A percentile compares a stretch with the other conserved stretches of the same genome.
These are phyloP conservation scores for Hypanus sabinus DNA, from an alignment of 2,113 vertebrate species.

Conservation along the genomic window DNA sequence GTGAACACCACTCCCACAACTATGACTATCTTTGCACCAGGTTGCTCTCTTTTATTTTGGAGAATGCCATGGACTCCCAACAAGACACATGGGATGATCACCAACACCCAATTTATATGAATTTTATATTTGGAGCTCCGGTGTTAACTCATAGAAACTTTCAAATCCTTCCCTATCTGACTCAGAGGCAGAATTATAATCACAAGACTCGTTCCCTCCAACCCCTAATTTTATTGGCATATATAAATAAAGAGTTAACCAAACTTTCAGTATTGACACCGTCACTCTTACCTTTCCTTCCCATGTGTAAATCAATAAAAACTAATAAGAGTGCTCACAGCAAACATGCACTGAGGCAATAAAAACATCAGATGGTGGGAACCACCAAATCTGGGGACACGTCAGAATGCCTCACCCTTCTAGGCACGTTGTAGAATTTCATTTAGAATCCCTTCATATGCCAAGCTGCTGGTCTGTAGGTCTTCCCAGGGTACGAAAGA, in stretches of 20 bases:
- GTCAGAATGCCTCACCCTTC: conserved; percentile 22
- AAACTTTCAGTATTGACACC: neutral
- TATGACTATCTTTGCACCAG: neutral
- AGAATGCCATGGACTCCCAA: neutral
- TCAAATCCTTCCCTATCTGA: neutral
- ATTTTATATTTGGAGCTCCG: neutral
- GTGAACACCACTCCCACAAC: neutral
- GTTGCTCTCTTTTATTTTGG: neutral
- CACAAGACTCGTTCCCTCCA: neutral
- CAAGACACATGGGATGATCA: neutral
- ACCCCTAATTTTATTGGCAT: neutral
- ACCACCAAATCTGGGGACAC: neutral
- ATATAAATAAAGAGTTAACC: neutral
- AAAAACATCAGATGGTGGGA: neutral
- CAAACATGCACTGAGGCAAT: neutral
- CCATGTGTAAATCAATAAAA: neutral
- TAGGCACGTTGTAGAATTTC: conserved; percentile 64
- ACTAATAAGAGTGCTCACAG: neutral
- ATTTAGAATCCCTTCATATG: conserved; percentile 79
- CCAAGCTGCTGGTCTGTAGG: conserved; percentile 86
- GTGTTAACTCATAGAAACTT: neutral
- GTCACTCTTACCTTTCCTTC: neutral
- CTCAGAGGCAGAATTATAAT: neutral
- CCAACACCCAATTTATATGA: neutral
- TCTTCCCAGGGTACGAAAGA: conserved; percentile 84